These are phyloP conservation scores for Hyperoodon ampullatus DNA, from an alignment of 2,113 vertebrate species.

Conservation along the genomic window DNA sequence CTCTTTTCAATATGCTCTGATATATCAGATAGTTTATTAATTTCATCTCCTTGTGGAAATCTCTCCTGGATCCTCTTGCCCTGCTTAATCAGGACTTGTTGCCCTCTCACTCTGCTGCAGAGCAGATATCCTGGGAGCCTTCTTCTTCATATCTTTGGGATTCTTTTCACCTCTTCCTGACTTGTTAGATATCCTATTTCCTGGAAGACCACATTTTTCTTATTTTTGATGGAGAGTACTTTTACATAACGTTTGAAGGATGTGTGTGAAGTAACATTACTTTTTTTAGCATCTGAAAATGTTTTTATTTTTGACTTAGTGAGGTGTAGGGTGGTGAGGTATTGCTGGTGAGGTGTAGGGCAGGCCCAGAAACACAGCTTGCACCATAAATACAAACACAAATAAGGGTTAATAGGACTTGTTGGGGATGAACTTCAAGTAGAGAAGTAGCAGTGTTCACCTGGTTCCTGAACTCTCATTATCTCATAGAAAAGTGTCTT, in stretches of 20 bases:
- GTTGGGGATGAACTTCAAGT: background rate
- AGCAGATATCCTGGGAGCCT: background rate
- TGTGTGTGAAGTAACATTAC: background rate
- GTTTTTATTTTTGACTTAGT: background rate
- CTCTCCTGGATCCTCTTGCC: background rate
- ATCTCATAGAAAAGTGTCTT: background rate
- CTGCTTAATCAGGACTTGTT: background rate
- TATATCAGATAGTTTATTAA: background rate
- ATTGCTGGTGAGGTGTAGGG: background rate
- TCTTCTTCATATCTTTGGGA: background rate
- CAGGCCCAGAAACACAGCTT: background rate
- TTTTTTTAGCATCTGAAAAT: slow-evolving; percentile 22
- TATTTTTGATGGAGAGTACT: background rate
- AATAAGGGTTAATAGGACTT: background rate
- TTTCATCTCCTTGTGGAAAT: background rate
- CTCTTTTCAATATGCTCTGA: background rate
- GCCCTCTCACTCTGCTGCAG: background rate
- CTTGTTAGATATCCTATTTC: background rate
- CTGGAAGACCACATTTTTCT: background rate
- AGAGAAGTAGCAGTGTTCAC: background rate
- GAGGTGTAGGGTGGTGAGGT: background rate
- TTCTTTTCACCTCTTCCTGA: background rate
- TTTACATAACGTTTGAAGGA: background rate
- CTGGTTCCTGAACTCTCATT: background rate
- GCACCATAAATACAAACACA: background rate